phyloP scores from a whole-genome alignment of 2,888 invertebrate species.

The Cordilura impudica region DNA sequence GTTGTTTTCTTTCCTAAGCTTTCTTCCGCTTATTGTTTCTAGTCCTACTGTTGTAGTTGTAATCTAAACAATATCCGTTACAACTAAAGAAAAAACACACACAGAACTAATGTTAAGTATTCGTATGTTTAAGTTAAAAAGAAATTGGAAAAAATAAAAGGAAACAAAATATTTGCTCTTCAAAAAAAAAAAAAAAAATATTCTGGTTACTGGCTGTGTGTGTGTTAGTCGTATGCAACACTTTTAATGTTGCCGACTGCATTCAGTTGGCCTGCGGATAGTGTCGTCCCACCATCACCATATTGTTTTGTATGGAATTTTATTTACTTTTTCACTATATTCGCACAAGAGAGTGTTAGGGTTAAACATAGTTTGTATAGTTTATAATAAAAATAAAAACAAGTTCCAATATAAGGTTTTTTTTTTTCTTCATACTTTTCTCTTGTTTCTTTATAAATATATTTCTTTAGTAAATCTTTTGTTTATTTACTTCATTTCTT shows the following conservation, averaged over 20 bases:
- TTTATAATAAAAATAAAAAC: neutral
- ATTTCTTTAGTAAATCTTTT: conserved; percentile 14
- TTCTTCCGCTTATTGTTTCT: conserved; percentile 37
- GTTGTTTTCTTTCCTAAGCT: conserved; percentile 14
- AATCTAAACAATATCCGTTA: conserved; percentile 64
- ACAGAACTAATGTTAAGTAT: neutral
- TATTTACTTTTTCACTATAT: neutral
- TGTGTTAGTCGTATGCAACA: conserved; percentile 32
- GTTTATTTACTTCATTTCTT: conserved; percentile 17
- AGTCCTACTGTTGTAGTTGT: conserved; percentile 52
- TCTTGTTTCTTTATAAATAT: neutral
- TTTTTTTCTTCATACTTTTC: neutral
- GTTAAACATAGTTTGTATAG: neutral
- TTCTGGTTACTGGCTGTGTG: neutral
- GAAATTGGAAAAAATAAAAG: conserved; percentile 27
- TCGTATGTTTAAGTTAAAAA: conserved; percentile 6
- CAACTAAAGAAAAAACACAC: conserved; percentile 40
- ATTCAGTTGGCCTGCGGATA: conserved; percentile 20
- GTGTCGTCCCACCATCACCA: neutral
- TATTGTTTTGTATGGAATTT: conserved; percentile 1
- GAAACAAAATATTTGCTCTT: conserved; percentile 18
- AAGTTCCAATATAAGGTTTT: neutral
- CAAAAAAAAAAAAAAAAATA: neutral
- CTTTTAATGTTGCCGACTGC: conserved; percentile 7
- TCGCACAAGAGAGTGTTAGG: neutral